phyloP scores from a whole-genome alignment of 2,888 invertebrate species.

The Epinotia ramella region DNA sequence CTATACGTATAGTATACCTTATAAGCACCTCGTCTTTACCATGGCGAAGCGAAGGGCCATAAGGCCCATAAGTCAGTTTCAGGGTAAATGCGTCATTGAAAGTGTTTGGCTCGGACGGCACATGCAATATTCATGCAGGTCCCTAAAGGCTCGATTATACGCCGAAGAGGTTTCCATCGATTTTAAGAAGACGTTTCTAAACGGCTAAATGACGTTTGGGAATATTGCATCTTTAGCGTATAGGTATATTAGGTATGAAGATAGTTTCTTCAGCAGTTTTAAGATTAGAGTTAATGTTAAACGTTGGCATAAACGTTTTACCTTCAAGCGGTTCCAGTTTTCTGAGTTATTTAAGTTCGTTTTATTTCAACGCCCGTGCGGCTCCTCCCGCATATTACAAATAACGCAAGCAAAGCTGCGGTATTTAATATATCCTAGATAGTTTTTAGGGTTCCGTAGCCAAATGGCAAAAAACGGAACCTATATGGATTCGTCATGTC shows the following conservation, averaged over 20 bases:
- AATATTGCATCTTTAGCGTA: neutral
- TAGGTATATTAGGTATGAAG: neutral
- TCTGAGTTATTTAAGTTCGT: too few relatives aligned
- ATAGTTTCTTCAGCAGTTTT: neutral
- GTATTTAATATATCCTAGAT: too few relatives aligned
- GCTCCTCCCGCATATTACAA: too few relatives aligned
- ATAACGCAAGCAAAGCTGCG: too few relatives aligned
- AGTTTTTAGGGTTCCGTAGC: too few relatives aligned
- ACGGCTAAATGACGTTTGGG: conserved; percentile 1
- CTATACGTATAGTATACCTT: neutral
- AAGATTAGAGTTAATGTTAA: neutral
- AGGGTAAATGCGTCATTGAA: conserved; percentile 23
- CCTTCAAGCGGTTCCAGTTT: too few relatives aligned
- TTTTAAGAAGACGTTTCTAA: conserved; percentile 5
- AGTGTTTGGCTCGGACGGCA: conserved; percentile 11
- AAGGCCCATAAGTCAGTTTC: conserved; percentile 14
- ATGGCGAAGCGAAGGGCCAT: conserved; percentile 3
- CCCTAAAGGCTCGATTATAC: conserved; percentile 16
- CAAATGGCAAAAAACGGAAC: too few relatives aligned
- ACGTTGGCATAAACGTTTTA: too few relatives aligned
- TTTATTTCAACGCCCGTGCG: too few relatives aligned
- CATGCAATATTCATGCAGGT: conserved; percentile 31
- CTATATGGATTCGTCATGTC: too few relatives aligned
- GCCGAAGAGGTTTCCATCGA: conserved; percentile 1
- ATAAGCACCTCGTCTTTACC: neutral